These are phyloP conservation scores for Cheilosia grossa DNA, from an alignment of 2,888 invertebrate species.

Conservation along the genomic window DNA sequence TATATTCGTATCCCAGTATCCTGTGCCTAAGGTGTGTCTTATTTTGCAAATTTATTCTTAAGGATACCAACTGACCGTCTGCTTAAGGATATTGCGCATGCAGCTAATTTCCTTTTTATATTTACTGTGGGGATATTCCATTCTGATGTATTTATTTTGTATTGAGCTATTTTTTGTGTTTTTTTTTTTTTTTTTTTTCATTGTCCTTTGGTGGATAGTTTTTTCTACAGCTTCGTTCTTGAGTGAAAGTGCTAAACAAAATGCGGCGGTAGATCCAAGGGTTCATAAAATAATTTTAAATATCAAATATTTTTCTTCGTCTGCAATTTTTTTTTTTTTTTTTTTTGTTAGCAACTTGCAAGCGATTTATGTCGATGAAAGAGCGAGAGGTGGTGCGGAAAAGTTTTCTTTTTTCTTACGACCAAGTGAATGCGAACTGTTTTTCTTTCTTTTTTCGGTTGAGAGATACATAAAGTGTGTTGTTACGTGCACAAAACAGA, in stretches of 20 bases:
- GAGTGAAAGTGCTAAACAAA: slow-evolving; percentile 26
- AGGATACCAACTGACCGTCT: slow-evolving; percentile 37
- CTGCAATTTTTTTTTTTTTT: not conserved
- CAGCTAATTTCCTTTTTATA: slow-evolving; percentile 49
- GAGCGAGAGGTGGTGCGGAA: slow-evolving; percentile 5
- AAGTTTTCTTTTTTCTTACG: slow-evolving; percentile 7
- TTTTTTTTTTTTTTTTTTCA: slow-evolving; percentile 13
- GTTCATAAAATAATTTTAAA: not conserved
- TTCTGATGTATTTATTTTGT: not conserved
- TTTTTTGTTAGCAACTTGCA: slow-evolving; percentile 10
- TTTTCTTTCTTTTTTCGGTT: slow-evolving; percentile 1
- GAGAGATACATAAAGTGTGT: slow-evolving; percentile 8
- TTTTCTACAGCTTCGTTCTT: slow-evolving; percentile 1
- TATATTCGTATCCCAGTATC: slow-evolving; percentile 2
- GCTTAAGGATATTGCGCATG: slow-evolving; percentile 28
- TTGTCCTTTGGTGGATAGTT: not conserved
- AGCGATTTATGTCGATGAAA: slow-evolving; percentile 6
- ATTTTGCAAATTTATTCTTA: not conserved
- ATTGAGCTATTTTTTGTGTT: not conserved
- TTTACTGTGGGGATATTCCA: slow-evolving; percentile 14
- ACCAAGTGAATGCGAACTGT: not conserved
- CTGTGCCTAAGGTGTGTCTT: slow-evolving; percentile 34
- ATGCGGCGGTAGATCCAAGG: too few species aligned
- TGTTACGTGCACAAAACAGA: slow-evolving; percentile 11
- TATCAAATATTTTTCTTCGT: not conserved